Evolutionary conservation across 1,140 invertebrate genomes (phyloP).

Genomic region (Holcopasites calliopsidis): DNA sequence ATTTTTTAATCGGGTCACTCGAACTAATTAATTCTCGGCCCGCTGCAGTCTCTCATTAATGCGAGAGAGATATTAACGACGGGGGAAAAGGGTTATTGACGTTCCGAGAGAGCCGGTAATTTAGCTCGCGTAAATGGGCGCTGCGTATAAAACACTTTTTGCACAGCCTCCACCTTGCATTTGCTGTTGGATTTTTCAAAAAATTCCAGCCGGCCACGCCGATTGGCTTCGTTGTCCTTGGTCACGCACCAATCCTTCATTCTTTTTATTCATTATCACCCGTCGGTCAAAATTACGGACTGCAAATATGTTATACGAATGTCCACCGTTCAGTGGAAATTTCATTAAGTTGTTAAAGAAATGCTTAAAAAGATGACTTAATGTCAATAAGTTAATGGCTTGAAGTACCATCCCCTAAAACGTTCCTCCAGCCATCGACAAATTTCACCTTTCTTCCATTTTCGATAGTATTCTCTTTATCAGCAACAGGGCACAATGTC

Average conservation of each 20-base stretch:
- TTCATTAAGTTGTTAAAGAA: not conserved
- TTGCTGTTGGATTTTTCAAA: constrained; percentile 29
- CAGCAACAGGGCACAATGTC: too few species aligned
- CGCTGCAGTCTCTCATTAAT: constrained; percentile 40
- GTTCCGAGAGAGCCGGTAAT: constrained; percentile 36
- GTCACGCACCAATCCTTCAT: constrained; percentile 35
- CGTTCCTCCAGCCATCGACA: too few species aligned
- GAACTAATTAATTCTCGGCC: constrained; percentile 61
- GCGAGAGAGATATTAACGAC: constrained; percentile 43
- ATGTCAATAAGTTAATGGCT: too few species aligned
- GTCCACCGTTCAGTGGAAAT: too few species aligned
- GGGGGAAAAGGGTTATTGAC: constrained; percentile 26
- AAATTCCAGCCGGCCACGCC: constrained; percentile 26
- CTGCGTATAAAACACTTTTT: constrained; percentile 34
- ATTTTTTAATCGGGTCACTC: constrained; percentile 60
- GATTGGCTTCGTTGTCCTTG: constrained; percentile 59
- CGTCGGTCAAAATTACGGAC: not conserved
- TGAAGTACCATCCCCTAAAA: too few species aligned
- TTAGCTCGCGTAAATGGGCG: constrained; percentile 40
- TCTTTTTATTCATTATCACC: not conserved
- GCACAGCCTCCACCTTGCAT: not conserved
- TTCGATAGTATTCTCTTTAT: too few species aligned
- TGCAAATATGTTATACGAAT: not conserved
- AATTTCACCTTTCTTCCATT: too few species aligned
- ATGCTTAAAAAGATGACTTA: too few species aligned